phyloP scores from a whole-genome alignment of 1,140 invertebrate species.

The Doryteuthis pealeii region DNA sequence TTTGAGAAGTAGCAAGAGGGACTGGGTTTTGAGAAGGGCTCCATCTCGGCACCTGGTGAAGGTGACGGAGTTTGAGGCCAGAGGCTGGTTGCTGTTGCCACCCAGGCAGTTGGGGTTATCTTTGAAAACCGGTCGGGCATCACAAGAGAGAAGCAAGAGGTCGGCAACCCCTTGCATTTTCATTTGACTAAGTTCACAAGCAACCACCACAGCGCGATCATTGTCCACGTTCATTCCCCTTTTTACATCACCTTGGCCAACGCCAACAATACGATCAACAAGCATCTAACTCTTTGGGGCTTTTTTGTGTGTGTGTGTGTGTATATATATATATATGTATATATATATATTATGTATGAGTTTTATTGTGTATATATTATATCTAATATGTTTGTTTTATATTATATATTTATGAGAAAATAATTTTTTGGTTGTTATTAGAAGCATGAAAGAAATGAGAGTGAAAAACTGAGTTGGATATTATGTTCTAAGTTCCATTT shows the following conservation, averaged over 20 bases:
- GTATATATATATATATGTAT: too few relatives aligned
- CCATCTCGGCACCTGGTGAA: neutral
- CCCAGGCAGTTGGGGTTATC: conserved; percentile 15
- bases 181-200: conserved; percentile 40
- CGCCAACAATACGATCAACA: neutral
- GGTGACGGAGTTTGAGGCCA: neutral
- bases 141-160: conserved; percentile 43
- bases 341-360: too few relatives aligned
- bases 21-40: neutral
- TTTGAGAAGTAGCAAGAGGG: neutral
- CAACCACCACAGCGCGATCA: conserved; percentile 33
- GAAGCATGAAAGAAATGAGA: too few relatives aligned
- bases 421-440: too few relatives aligned
- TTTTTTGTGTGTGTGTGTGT: too few relatives aligned
- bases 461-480: too few relatives aligned
- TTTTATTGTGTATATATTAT: too few relatives aligned
- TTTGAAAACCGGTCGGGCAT: conserved; percentile 36
- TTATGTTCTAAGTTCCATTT: too few relatives aligned
- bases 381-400: too few relatives aligned
- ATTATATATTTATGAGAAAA: too few relatives aligned
- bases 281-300: conserved; percentile 3
- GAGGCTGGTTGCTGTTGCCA: neutral
- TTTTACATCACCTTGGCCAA: neutral
- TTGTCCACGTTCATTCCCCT: conserved; percentile 31
- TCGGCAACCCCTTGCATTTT: conserved; percentile 47